These are phyloP conservation scores for Apocrypta bakeri DNA, from an alignment of 1,140 invertebrate species.

Conservation along the genomic window DNA sequence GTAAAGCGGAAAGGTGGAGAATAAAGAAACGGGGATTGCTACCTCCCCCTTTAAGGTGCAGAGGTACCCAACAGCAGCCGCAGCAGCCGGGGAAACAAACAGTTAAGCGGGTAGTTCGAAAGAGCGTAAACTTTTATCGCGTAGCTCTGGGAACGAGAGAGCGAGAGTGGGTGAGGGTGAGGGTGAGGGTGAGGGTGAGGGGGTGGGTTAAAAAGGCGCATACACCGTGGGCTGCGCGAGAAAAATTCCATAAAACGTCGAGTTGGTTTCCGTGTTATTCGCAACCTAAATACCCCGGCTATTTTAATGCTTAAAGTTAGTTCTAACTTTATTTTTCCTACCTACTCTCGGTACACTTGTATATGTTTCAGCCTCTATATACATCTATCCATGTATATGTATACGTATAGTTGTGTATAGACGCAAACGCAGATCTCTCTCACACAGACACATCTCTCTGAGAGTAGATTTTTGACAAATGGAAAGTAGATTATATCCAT, in stretches of 20 bases:
- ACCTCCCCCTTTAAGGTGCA: not conserved
- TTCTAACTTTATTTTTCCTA: not conserved
- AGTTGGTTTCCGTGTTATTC: constrained; percentile 21
- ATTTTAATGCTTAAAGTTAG: not conserved
- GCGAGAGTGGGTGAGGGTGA: not conserved
- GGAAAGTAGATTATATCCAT: too few species aligned
- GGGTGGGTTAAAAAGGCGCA: not conserved
- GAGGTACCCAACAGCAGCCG: not conserved
- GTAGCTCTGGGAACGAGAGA: not conserved
- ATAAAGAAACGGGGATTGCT: not conserved
- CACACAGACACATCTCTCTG: too few species aligned
- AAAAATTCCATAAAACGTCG: constrained; percentile 39
- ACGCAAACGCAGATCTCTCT: too few species aligned
- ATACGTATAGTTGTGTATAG: too few species aligned
- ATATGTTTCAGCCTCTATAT: not conserved
- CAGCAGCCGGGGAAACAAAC: constrained; percentile 39
- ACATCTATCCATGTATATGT: too few species aligned
- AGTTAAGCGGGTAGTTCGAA: constrained; percentile 43
- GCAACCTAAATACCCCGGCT: not conserved
- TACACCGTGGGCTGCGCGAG: not conserved
- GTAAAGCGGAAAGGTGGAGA: not conserved
- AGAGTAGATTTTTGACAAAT: not conserved
- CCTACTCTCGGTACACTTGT: too few species aligned
- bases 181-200: not conserved
- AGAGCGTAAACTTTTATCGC: constrained; percentile 47